Evolutionary conservation across 2,797 vertebrate genomes (phyloP).

Genomic region (Carduelis carduelis): DNA sequence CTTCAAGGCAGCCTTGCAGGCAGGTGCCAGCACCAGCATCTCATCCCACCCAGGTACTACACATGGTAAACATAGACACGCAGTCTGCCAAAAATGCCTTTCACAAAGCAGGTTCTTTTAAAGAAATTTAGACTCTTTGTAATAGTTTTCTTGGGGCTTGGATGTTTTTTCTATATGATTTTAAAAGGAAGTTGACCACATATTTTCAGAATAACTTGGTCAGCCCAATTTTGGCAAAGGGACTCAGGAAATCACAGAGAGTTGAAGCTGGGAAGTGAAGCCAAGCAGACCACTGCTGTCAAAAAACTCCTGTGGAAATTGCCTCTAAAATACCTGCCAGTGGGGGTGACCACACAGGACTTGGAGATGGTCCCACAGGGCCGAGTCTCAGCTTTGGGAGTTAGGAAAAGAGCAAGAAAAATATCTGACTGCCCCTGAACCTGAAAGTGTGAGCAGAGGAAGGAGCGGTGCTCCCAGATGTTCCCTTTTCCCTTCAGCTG

Average conservation of each 20-base stretch:
- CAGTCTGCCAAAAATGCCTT: neutral
- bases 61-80: neutral
- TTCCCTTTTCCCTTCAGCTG: neutral
- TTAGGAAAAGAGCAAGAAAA: neutral
- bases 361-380: fast-evolving
- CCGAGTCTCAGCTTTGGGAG: neutral
- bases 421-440: neutral
- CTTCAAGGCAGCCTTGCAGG: neutral
- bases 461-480: neutral
- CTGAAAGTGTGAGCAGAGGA: neutral
- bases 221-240: neutral
- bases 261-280: neutral
- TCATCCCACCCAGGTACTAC: neutral
- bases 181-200: neutral
- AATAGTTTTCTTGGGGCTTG: neutral
- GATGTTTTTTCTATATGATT: neutral
- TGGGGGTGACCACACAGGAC: neutral
- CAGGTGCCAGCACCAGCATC: neutral
- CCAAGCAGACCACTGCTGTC: neutral
- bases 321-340: neutral
- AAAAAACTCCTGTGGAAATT: neutral
- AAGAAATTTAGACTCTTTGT: neutral
- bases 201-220: neutral
- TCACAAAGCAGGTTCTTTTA: neutral
- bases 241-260: neutral